These are phyloP conservation scores for Alouatta palliata DNA, from an alignment of 2,113 vertebrate genomes.

Conservation along the genomic window DNA sequence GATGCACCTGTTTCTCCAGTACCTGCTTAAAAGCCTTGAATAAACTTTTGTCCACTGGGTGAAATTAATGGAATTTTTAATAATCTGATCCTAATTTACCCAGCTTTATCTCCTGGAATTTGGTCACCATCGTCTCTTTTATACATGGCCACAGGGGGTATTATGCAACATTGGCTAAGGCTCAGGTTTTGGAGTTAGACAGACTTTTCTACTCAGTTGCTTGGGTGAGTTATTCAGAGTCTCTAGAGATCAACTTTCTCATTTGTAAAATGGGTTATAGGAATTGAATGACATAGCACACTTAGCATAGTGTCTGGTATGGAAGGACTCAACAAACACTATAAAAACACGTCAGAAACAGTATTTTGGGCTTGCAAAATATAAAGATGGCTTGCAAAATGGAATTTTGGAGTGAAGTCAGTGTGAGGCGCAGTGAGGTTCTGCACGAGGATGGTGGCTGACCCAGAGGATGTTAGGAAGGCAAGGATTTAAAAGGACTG, in stretches of 20 bases:
- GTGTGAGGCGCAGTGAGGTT: fast-evolving
- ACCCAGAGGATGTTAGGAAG: not conserved
- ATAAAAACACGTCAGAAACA: not conserved
- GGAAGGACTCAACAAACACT: not conserved
- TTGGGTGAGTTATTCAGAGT: not conserved
- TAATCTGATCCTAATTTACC: no score
- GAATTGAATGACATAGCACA: not conserved
- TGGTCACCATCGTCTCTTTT: not conserved
- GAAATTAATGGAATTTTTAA: not conserved
- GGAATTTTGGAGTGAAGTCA: not conserved
- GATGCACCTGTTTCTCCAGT: not conserved
- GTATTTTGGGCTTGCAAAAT: not conserved
- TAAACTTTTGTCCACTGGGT: not conserved
- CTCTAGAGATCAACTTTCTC: not conserved
- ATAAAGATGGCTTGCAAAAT: not conserved
- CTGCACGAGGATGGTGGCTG: not conserved
- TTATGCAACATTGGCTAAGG: not conserved
- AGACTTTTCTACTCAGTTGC: not conserved
- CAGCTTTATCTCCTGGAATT: not conserved
- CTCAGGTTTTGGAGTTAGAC: not conserved
- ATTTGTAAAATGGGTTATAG: not conserved
- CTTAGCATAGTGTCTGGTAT: not conserved
- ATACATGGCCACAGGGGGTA: not conserved
- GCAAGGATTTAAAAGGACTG: not conserved
- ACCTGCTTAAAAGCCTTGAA: not conserved